phyloP scores from a whole-genome alignment of 2,113 vertebrate species.

The Synchiropus splendidus region DNA sequence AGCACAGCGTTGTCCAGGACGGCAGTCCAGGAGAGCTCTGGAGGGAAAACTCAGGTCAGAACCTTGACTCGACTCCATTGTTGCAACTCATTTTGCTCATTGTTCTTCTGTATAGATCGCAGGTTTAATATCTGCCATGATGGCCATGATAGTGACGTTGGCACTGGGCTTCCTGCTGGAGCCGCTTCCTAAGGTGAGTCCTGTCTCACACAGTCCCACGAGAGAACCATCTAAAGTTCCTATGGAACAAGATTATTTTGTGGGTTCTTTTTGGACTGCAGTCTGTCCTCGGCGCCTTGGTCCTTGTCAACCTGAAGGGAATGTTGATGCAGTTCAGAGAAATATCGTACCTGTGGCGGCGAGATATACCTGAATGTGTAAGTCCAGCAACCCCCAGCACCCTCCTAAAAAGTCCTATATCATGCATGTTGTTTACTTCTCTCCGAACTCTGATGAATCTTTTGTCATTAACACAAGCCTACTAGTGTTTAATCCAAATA shows the following conservation, averaged over 20 bases:
- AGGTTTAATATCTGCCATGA: constrained; percentile 78
- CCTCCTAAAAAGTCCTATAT: no score
- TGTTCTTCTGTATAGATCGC: constrained; percentile 68
- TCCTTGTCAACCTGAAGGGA: constrained; percentile 90
- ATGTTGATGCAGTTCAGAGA: constrained; percentile 91
- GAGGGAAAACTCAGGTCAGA: constrained; percentile 90
- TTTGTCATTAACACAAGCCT: no score
- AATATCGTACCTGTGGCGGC: constrained; percentile 75
- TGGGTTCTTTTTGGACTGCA: constrained; percentile 47
- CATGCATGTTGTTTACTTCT: no score
- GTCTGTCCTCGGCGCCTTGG: constrained; percentile 88
- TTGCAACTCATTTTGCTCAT: no score
- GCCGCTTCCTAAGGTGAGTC: constrained; percentile 83
- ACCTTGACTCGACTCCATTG: no score
- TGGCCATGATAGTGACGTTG: constrained; percentile 81
- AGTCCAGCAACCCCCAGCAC: constrained; percentile 53
- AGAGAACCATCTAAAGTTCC: neutral
- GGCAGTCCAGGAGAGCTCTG: constrained; percentile 90
- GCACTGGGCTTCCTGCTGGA: constrained; percentile 80
- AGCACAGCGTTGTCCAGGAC: constrained; percentile 89
- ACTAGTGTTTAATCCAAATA: no score
- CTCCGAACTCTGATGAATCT: no score
- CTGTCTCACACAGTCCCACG: constrained; percentile 1
- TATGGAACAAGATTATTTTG: neutral
- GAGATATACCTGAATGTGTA: constrained; percentile 90